Evolutionary conservation across 2,888 invertebrate genomes (phyloP), one percentile per base, ranked within the genome.

Genomic region (Hemicrepidius hirtus): DNA sequence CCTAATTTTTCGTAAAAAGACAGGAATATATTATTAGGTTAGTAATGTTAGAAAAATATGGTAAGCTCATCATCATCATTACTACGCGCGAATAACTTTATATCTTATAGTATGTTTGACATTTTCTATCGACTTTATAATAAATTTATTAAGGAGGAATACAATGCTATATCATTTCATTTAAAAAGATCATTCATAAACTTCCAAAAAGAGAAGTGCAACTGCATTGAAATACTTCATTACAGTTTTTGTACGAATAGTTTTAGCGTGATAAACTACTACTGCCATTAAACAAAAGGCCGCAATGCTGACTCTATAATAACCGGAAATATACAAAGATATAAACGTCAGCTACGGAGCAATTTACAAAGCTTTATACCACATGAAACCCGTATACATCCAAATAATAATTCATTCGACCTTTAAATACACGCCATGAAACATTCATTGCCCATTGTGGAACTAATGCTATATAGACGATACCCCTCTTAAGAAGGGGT

Each of bases 241-340:
- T 53, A 53, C 21, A 24, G 20, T 35, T 57, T 57, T 57, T 57
- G 35, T 20, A 35, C 60, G 44, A 68, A 73, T 67, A 72, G 73
- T 73, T 76, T 76, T 66, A 63, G 73, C 63, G 69, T 69, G 69
- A 76, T 73, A 74, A 76, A 76, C 75, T 71, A 67, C 60, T 57
- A 65, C 55, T 72, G 69, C 60, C 64, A 72, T 66, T 74, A 72
- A 74, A 76, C 69, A 76, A 76, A 76, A 64, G 71, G 66, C 76
- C 72, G 76, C 76, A 76, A 72, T 76, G 76, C 76, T 70, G 76
- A 69, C 72, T 74, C 72, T 67, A 57, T 76, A 76, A 76, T 76
- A 76, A 73, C 76, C 76, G 76, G 76, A 76, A 76, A 76, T 74
- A 76, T 72, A 74, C 70, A 76, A 76, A 76, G 76, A 76, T 74